These are phyloP conservation scores for Plestiodon gilberti DNA, from an alignment of 2,113 vertebrate species.

Conservation along the genomic window DNA sequence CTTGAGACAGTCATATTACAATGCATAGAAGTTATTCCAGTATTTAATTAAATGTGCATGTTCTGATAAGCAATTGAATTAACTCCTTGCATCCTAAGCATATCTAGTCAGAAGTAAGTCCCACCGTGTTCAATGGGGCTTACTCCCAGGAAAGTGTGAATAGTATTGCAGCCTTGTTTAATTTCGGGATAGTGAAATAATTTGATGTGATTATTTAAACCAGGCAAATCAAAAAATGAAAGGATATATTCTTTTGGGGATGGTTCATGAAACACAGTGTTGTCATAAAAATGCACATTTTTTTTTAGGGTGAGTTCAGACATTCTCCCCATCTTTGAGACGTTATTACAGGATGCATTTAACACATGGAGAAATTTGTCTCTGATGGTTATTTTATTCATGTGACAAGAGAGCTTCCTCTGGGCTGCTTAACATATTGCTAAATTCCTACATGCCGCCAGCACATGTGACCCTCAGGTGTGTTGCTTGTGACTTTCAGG, in stretches of 20 bases:
- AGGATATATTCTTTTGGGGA: neutral
- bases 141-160: too few species aligned
- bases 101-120: neutral
- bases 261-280: neutral
- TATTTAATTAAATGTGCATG: neutral
- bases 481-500: neutral
- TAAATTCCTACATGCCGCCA: neutral
- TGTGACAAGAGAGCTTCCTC: neutral
- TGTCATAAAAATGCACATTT: neutral
- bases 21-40: neutral
- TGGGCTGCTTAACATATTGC: neutral
- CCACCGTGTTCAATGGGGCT: too few species aligned
- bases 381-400: too few species aligned
- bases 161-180: neutral
- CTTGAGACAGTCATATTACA: neutral
- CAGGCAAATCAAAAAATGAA: neutral
- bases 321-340: neutral
- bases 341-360: neutral
- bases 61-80: neutral
- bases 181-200: neutral
- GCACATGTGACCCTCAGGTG: neutral
- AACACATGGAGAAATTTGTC: neutral
- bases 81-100: neutral
- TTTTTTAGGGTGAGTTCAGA: neutral
- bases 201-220: neutral